A percentile compares a stretch with the other conserved stretches of the same genome.
phyloP scores from a whole-genome alignment of 2,113 vertebrate species.

The Silurus glanis region DNA sequence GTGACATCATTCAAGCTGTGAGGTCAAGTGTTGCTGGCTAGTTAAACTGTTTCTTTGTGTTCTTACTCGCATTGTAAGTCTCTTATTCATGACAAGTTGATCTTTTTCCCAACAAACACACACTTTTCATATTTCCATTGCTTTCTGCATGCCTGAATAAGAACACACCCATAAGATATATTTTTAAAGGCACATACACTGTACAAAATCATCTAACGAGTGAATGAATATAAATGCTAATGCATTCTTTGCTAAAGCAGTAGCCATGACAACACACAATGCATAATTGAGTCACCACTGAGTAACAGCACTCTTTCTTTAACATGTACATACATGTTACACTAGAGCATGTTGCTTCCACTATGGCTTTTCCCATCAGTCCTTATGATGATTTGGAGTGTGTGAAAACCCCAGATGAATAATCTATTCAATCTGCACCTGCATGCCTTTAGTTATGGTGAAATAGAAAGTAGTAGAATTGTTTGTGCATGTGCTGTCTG shows the following conservation, averaged over 20 bases:
- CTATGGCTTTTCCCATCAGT: constrained; percentile 42
- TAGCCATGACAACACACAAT: constrained; percentile 16
- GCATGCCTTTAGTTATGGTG: constrained; percentile 20
- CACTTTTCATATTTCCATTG: background rate
- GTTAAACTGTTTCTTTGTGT: constrained; percentile 22
- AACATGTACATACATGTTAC: constrained; percentile 32
- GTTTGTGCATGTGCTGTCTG: constrained; percentile 2
- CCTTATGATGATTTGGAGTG: background rate
- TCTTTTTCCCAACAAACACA: background rate
- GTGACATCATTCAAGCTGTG: constrained; percentile 55
- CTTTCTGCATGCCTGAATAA: background rate
- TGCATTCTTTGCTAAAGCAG: constrained; percentile 4
- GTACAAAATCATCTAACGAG: background rate
- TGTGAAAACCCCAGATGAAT: constrained; percentile 17
- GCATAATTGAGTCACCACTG: constrained; percentile 30
- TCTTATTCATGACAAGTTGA: constrained; percentile 1
- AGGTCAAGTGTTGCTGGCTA: constrained; percentile 25
- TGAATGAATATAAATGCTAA: background rate
- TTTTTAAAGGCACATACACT: background rate
- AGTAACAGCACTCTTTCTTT: constrained; percentile 26
- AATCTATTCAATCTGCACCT: constrained; percentile 47
- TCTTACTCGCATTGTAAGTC: constrained; percentile 22
- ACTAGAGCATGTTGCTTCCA: constrained; percentile 8
- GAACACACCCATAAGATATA: background rate
- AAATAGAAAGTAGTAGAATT: constrained; percentile 7